phyloP scores from a whole-genome alignment of 1,140 invertebrate species.

The Hyles euphorbiae region DNA sequence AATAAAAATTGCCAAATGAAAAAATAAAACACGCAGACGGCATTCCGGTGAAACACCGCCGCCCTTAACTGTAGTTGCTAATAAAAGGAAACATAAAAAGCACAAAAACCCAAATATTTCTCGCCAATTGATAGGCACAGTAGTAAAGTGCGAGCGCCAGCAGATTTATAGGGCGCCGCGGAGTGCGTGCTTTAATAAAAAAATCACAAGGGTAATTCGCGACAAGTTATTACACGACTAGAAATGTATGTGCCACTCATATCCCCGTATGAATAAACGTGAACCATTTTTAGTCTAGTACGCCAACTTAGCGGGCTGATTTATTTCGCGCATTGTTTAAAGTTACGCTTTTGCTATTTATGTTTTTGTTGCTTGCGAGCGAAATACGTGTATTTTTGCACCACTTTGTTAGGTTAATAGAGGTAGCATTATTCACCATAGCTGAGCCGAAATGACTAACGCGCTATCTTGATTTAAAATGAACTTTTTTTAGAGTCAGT shows the following conservation, averaged over 20 bases:
- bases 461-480: too few relatives aligned
- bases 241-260: constrained; percentile 53
- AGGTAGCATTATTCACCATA: too few relatives aligned
- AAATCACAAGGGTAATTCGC: constrained; percentile 65
- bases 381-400: neutral
- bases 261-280: constrained; percentile 49
- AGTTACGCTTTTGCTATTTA: constrained; percentile 11
- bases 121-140: constrained; percentile 50
- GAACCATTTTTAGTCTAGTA: constrained; percentile 36
- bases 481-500: too few relatives aligned
- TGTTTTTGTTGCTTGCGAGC: constrained; percentile 1
- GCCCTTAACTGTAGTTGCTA: constrained; percentile 10
- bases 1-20: too few relatives aligned
- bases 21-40: too few relatives aligned
- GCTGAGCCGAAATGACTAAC: too few relatives aligned
- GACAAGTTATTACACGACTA: constrained; percentile 58
- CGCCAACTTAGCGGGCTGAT: constrained; percentile 21
- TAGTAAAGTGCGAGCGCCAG: constrained; percentile 51
- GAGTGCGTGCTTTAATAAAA: constrained; percentile 63
- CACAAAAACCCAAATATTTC: constrained; percentile 40
- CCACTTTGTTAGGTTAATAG: neutral
- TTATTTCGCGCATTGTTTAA: constrained; percentile 16
- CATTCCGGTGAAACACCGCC: neutral
- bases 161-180: constrained; percentile 62
- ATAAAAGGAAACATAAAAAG: constrained; percentile 40